Base-by-base conservation (phyloP, 2,113 vertebrate species). In the Neoarius graeffei region DNA sequence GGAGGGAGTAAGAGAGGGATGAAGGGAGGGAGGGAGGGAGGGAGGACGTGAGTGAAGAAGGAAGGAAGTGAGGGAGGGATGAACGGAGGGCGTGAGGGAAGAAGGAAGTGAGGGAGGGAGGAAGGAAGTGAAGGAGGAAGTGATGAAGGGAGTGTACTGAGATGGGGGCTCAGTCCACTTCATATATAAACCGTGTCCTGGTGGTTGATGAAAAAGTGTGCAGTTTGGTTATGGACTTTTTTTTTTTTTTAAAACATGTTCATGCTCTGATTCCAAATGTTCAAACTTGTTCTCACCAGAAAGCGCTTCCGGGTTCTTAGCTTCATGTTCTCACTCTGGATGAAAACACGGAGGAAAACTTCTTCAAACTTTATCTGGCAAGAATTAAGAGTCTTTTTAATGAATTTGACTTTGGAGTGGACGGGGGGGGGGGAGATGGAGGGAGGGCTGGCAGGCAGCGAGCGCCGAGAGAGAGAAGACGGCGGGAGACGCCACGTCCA, bases 321-420 rank as follows among this genome's bases (percentile, higher is more conserved):
- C 66, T 67, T 35, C 30, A 35, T 42, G 30, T 19, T 42, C 5
- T 7, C 15, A 35, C 35, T 42, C 69, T 20, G 8, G 17, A 20
- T 42, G 19, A 19, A 48, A 42, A 20, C 67, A 35, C 4, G 7
- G 7, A 42, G 15, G 17, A 81, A 81, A 81, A 59, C 5, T 57
- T 81, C 8, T 13, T 10, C 19, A 23, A 76, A 90, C 88, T 88
- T 85, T 88, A 87, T n/a, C 89, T 89, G 86, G 87, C 85, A 84
- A 67, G 77, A 84, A 80, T 60, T n/a, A 86, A 81, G 74, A 81
- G 76, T 79, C 10, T 59, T 30, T 94, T 93, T 94, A 93, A 95
- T 96, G 92, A 94, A 94, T 96, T 94, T 94, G 94, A 94, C 93
- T 95, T 95, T 95, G 94, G 92, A 67, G 71, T 67, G 76, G 87